These are phyloP conservation scores for Microplitis manilae DNA, from an alignment of 2,888 invertebrate genomes.

Conservation along the genomic window DNA sequence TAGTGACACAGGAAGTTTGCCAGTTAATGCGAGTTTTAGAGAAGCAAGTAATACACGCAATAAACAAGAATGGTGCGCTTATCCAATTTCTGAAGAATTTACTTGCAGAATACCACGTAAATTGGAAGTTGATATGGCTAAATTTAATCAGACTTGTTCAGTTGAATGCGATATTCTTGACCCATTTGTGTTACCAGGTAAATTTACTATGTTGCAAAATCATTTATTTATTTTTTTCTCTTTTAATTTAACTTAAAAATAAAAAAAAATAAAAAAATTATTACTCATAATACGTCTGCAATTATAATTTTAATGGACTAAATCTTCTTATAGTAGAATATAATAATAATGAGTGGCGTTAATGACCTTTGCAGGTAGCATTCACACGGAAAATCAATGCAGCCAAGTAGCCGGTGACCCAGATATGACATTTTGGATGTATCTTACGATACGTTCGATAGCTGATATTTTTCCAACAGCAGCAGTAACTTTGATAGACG, in stretches of 20 bases:
- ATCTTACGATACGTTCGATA: constrained; percentile 79
- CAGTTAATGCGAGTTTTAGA: constrained; percentile 74
- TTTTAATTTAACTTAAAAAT: constrained; percentile 13
- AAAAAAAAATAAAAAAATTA: neutral
- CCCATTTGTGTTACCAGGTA: constrained; percentile 77
- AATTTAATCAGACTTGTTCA: constrained; percentile 74
- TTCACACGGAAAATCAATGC: constrained; percentile 81
- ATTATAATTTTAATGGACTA: neutral
- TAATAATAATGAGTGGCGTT: neutral
- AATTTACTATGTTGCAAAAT: neutral
- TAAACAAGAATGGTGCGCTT: constrained; percentile 78
- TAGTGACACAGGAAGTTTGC: constrained; percentile 73
- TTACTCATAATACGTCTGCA: neutral
- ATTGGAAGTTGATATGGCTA: constrained; percentile 65
- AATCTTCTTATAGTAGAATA: neutral
- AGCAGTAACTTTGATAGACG: constrained; percentile 80
- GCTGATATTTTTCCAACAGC: constrained; percentile 86
- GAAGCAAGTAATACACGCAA: constrained; percentile 72
- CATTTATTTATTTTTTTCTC: neutral
- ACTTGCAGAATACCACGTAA: constrained; percentile 76
- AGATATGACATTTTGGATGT: constrained; percentile 80
- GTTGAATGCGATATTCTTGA: constrained; percentile 82
- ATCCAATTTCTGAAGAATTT: constrained; percentile 75
- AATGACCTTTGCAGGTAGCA: constrained; percentile 72
- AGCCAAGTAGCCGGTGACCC: constrained; percentile 77